Base-by-base conservation (phyloP, 64 coral and sea anemone genomes). In the Exaiptasia diaphana region DNA sequence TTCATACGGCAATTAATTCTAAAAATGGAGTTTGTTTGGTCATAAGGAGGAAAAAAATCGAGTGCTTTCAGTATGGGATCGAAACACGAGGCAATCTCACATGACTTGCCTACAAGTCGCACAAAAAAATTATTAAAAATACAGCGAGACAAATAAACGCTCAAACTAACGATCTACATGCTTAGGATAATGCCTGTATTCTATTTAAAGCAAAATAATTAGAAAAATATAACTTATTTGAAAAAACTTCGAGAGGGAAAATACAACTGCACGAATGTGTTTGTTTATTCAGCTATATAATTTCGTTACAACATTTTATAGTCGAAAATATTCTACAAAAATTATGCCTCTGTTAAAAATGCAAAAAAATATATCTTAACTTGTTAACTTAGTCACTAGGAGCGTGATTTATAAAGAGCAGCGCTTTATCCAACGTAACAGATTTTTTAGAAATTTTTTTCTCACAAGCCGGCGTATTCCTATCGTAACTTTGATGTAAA, bases 201-300 rank as follows among this genome's bases (percentile, higher is more conserved):
- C 26, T 35, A 35, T 15, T 9, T n/a, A 38, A 37, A 38, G 18
- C 30, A 65, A 37, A 75, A 14, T 23, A 53, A 44, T 75, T 43
- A 13, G 35, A 64, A 35, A 67, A n/a, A 37, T 10, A 30, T 11
- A 67, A 67, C 28, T 26, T 41, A 7, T 56, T 25, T 42, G 38
- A 57, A 65, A 61, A 83, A 33, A 37, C n/a, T 71, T 18, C 39
- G 11, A 71, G 17, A 71, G 65, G 21, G 41, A 83, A 11, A 41
- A 42, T 34, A 28, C 31, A 41, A 85, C 22, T 34, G 14, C 49
- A 61, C 68, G 18, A 31, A 39, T 9, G 74, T 39, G 39, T 87
- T 87, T 87, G 84, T 87, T 87, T 87, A 70, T 75, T n/a, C 84
- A 87, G 61, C 73, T 78, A 87, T 77, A 87, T 87, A 76, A 76